Evolutionary conservation across 2,888 invertebrate genomes (phyloP).

Genomic region (Acleris sparsana): DNA sequence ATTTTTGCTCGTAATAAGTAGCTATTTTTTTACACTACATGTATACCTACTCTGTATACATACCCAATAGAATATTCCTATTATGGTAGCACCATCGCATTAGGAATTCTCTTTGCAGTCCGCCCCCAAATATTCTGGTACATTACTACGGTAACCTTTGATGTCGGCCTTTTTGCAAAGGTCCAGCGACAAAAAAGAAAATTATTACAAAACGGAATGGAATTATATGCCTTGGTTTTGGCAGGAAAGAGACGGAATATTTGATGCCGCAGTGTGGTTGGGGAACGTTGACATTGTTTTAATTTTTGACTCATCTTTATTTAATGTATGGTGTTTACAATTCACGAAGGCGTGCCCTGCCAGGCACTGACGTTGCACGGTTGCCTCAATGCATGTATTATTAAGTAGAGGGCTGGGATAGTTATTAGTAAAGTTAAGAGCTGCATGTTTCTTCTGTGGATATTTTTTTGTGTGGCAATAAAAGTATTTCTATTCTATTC

Average conservation of each 20-base stretch:
- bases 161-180: slow-evolving; percentile 34
- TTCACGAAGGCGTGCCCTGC: too few relatives aligned
- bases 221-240: slow-evolving; percentile 22
- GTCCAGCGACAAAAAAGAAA: slow-evolving; percentile 29
- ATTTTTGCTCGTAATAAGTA: background rate
- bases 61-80: slow-evolving; percentile 35
- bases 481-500: too few relatives aligned
- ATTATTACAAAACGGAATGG: slow-evolving; percentile 30
- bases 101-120: slow-evolving; percentile 32
- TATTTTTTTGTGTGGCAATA: too few relatives aligned
- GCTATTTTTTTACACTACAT: background rate
- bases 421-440: too few relatives aligned
- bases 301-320: too few relatives aligned
- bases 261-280: slow-evolving; percentile 14
- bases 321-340: too few relatives aligned
- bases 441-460: too few relatives aligned
- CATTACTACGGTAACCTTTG: slow-evolving; percentile 33
- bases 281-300: too few relatives aligned
- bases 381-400: too few relatives aligned
- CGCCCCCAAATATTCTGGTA: slow-evolving; percentile 31
- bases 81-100: slow-evolving; percentile 30
- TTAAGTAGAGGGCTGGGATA: too few relatives aligned
- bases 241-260: slow-evolving; percentile 13
- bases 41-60: background rate
- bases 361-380: too few relatives aligned